Base-by-base conservation (phyloP, 1,140 invertebrate species). In the Drosophila nannoptera region DNA sequence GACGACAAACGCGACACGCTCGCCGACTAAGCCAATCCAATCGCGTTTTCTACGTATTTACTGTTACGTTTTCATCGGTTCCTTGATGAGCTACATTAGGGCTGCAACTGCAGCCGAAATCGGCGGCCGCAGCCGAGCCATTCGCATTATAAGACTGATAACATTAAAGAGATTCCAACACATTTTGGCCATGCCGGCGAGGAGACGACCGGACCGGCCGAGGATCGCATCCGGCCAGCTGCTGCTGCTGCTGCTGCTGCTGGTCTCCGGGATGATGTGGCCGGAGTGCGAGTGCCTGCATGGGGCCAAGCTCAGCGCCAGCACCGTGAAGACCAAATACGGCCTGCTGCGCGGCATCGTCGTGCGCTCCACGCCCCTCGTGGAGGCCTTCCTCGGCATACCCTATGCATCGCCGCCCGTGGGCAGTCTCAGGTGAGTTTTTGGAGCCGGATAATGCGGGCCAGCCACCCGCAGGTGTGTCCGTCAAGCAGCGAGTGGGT, bases 341-440 rank as follows among this genome's bases (percentile, higher is more conserved):
- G 97, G 96, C 22, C 93, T 93, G 31, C 90, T 98, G 68, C 92
- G 96, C 8, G 97, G 97, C 33, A 92, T 96, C 82, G 93, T 97
- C 55, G 93, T 96, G 35, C 93, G 95, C 80, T 92, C 92, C 59
- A 92, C 94, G 80, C 94, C 93, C 31, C 93, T 95, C 31, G 96
- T 98, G 38, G 97, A 98, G 90, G 95, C 96, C n/a, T 99, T 97
- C 89, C 92, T 98, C 67, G 98, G 97, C 38, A 95, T 98, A 63
- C 97, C 97, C 1, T 99, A 99, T 91, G 98, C 92, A 60, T 92
- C 92, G 54, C 91, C 92, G 42, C 92, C 92, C 36, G 88, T 89
- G 63, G 88, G 88, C 75, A 89, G 88, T 78, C 82, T 89, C 73
- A 89, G 88, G 88, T 89, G 77, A 88, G 83, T 86, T 42, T 42